Evolutionary conservation across 1,140 invertebrate species (phyloP), one percentile per base, ranked within the genome.

Genomic region (Hesperophylax magnus): DNA sequence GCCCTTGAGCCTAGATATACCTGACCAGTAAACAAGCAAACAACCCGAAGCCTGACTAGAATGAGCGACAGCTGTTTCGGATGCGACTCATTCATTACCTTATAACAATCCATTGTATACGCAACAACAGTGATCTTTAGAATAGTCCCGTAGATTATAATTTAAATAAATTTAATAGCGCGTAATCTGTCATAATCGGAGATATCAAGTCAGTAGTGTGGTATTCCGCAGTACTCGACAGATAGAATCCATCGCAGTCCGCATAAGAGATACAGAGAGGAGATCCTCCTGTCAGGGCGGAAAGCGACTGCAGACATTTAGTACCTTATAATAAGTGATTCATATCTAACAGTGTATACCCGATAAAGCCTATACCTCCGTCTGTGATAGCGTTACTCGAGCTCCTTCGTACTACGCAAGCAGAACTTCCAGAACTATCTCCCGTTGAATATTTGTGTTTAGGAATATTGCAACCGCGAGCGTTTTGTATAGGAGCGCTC

Each of bases 321-420:
- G 20, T 22, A 22, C 34, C 20, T n/a, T 53, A 22, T 53, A 53
- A 14, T 72, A 78, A 78, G 77, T 67, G 60, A 78, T 77, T 31
- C 77, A 78, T 78, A 78, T 78, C 77, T 15, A 63, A 22, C 61
- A 67, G 77, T 78, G 77, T 78, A 78, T 78, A 78, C 77, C 77
- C 31, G 52, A 47, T 60, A 65, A 65, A 78, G 77, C 77, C 61
- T 69, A 52, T 67, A 67, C 20, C 24, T 27, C 52, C 77, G 63
- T 69, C 77, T 78, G 77, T 78, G 77, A 78, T 78, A 78, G 20
- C 88, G 87, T 86, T 31, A 24, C 69, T 47, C 47, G 34, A 72
- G 61, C 61, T 31, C 31, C 61, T 24, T 15, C 61, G 61, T 14
- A 47, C 39, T 47, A 9, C 53, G 53, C 34, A 72, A 53, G 34